A percentile compares a stretch with the other conserved stretches of the same genome.
phyloP scores from a whole-genome alignment of 2,888 invertebrate species.

The Isotomurus palustris region DNA sequence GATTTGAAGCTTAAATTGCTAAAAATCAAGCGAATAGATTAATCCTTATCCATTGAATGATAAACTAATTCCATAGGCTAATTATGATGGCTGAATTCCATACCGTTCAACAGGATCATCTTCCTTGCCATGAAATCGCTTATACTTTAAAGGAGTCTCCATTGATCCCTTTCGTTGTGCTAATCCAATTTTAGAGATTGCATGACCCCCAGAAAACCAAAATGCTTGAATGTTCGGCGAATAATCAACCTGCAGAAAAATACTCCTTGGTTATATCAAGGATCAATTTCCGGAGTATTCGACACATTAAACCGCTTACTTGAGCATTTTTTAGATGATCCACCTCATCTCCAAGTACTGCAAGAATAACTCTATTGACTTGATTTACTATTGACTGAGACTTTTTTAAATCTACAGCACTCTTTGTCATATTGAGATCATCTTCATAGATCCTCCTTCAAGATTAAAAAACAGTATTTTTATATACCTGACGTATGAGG shows the following conservation, averaged over 20 bases:
- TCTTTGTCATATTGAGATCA: conserved; percentile 8
- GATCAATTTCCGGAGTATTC: background rate
- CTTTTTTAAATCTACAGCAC: conserved; percentile 7
- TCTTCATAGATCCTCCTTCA: conserved; percentile 12
- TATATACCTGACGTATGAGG: background rate
- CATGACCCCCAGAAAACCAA: conserved; percentile 75
- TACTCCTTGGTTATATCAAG: background rate
- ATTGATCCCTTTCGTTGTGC: conserved; percentile 27
- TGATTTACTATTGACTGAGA: conserved; percentile 56
- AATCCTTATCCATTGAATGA: conserved; percentile 13
- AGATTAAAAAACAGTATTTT: background rate
- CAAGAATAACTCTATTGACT: conserved; percentile 64
- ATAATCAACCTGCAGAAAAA: conserved; percentile 61
- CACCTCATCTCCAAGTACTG: conserved; percentile 58
- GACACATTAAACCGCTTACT: conserved; percentile 49
- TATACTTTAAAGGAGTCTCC: background rate
- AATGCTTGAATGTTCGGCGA: conserved; percentile 77
- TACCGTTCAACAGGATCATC: conserved; percentile 43
- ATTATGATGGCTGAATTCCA: background rate
- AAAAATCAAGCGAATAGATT: conserved; percentile 18
- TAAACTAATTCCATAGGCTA: conserved; percentile 4
- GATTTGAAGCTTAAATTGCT: conserved; percentile 67
- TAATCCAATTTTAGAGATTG: conserved; percentile 55
- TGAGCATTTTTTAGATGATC: conserved; percentile 62
- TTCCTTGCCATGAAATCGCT: conserved; percentile 2